These are phyloP conservation scores for Typhlichthys subterraneus DNA, from an alignment of 2,797 vertebrate genomes.

Conservation along the genomic window DNA sequence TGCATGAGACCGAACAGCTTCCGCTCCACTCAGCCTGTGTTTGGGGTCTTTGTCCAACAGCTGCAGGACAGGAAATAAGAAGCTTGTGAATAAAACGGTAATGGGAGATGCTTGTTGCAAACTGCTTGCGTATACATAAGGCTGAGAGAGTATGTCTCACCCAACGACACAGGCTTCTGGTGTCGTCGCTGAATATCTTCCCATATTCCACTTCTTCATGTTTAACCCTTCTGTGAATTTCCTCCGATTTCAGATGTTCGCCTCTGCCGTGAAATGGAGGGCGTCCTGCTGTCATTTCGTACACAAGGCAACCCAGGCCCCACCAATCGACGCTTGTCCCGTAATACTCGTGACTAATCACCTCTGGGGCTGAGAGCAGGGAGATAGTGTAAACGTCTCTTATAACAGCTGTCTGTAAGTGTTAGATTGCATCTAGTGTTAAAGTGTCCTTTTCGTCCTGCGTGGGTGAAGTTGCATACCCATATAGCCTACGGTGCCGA, in stretches of 20 bases:
- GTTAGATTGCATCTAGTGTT: neutral
- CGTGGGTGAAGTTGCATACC: slow-evolving; percentile 62
- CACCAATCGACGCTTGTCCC: slow-evolving; percentile 83
- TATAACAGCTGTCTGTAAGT: neutral
- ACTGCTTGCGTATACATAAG: neutral
- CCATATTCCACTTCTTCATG: slow-evolving; percentile 62
- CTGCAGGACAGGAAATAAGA: slow-evolving; percentile 50
- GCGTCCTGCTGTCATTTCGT: slow-evolving; percentile 83
- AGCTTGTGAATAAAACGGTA: neutral
- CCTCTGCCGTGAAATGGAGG: slow-evolving; percentile 71
- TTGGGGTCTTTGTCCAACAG: slow-evolving; percentile 79
- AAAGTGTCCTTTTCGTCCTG: neutral
- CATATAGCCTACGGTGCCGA: slow-evolving; percentile 88
- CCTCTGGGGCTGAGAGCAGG: slow-evolving; percentile 79
- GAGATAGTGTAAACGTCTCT: neutral
- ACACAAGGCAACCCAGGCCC: slow-evolving; percentile 87
- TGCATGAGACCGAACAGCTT: slow-evolving; percentile 71
- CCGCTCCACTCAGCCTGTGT: slow-evolving; percentile 73
- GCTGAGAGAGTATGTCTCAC: slow-evolving; percentile 58
- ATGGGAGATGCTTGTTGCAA: too few species aligned
- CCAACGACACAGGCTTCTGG: slow-evolving; percentile 70
- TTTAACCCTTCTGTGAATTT: slow-evolving; percentile 78
- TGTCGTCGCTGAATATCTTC: slow-evolving; percentile 63
- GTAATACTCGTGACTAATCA: slow-evolving; percentile 75
- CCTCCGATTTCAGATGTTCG: slow-evolving; percentile 69